Evolutionary conservation across 2,113 vertebrate genomes (phyloP).

Genomic region (Sprattus sprattus): DNA sequence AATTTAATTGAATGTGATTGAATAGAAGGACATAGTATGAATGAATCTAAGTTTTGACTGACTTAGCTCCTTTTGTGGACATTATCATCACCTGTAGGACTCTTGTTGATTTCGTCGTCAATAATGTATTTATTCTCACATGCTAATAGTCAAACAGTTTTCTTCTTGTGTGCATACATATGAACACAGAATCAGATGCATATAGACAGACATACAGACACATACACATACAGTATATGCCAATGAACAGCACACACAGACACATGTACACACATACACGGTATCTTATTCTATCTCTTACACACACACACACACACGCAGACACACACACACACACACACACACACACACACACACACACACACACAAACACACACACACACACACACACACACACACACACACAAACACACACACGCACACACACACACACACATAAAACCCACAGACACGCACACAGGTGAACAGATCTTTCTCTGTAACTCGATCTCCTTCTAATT

Average conservation of each 20-base stretch:
- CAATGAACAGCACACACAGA: neutral
- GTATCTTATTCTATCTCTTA: too few relatives aligned
- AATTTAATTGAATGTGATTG: neutral
- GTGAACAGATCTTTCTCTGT: slow-evolving; percentile 35
- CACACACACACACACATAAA: neutral
- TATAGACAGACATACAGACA: neutral
- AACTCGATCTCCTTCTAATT: slow-evolving; percentile 31
- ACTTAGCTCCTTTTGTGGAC: neutral
- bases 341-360: too few relatives aligned
- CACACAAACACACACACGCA: neutral
- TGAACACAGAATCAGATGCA: neutral
- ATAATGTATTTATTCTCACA: neutral
- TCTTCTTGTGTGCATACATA: neutral
- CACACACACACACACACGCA: too few relatives aligned
- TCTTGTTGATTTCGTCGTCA: neutral
- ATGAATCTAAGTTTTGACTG: neutral
- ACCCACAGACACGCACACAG: slow-evolving; percentile 12
- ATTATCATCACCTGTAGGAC: neutral
- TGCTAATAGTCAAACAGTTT: neutral
- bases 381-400: neutral
- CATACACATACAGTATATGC: neutral
- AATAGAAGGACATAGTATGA: neutral
- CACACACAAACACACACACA: neutral
- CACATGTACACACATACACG: neutral
- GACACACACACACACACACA: neutral